Conservation (phyloP, 2,888 invertebrate genomes). For the Nomada goodeniana region DNA sequence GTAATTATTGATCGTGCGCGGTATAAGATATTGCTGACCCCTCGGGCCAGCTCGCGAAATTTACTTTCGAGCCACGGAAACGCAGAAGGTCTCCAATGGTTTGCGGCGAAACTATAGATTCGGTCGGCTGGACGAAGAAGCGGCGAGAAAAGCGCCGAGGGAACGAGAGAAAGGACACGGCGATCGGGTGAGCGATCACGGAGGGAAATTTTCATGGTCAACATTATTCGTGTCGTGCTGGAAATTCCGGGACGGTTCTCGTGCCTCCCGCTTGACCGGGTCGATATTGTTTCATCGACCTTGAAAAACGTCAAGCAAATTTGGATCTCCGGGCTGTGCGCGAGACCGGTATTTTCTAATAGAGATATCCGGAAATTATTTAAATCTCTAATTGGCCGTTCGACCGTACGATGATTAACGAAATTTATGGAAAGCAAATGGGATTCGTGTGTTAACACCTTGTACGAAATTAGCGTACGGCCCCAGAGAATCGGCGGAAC, state of each 20-base stretch:
- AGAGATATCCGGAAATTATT: background rate
- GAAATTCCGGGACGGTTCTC: background rate
- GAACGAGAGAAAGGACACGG: conserved; percentile 21
- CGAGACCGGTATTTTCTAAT: no score
- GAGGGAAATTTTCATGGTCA: conserved; percentile 4
- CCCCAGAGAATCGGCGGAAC: background rate
- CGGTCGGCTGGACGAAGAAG: background rate
- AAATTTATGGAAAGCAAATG: conserved; percentile 22
- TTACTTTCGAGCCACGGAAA: conserved; percentile 28
- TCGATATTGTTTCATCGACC: background rate
- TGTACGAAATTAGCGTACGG: background rate
- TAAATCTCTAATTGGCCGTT: conserved; percentile 7
- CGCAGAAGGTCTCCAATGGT: background rate
- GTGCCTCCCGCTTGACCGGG: background rate
- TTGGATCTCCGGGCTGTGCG: no score
- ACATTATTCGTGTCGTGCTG: background rate
- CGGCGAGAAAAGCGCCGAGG: background rate
- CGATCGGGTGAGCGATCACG: background rate
- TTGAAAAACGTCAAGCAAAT: background rate
- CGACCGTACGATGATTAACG: background rate
- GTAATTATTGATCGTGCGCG: conserved; percentile 29
- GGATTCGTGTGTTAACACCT: conserved; percentile 13
- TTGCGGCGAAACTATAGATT: conserved; percentile 31
- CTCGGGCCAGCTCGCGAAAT: conserved; percentile 4
- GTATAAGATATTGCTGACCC: conserved; percentile 51